phyloP scores from a whole-genome alignment of 2,113 vertebrate genomes.

The Cricetomys ansorgei region DNA sequence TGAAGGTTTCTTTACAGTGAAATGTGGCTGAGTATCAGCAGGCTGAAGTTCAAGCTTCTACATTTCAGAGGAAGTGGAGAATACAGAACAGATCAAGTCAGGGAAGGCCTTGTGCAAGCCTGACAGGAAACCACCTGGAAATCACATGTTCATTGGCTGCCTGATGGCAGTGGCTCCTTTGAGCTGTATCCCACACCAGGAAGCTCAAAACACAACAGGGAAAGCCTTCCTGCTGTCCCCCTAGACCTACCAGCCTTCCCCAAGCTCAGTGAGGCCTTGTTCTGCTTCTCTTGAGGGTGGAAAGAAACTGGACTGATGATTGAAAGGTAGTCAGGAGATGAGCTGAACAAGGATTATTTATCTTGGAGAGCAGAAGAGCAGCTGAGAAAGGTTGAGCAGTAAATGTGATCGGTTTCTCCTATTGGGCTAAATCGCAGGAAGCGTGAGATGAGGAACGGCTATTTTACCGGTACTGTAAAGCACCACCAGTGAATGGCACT shows the following conservation, averaged over 20 bases:
- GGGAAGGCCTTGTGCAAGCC: background rate
- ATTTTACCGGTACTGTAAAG: background rate
- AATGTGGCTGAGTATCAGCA: background rate
- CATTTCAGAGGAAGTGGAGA: background rate
- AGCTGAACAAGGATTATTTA: background rate
- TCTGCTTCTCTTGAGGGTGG: background rate
- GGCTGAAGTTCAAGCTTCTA: background rate
- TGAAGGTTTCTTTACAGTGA: background rate
- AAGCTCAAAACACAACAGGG: too few species aligned
- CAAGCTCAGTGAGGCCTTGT: background rate
- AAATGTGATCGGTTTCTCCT: background rate
- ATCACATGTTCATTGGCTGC: background rate
- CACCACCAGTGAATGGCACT: background rate
- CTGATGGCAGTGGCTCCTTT: background rate
- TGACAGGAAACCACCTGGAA: background rate
- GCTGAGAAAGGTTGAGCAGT: background rate
- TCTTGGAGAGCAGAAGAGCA: slow-evolving; percentile 24
- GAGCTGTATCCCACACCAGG: background rate
- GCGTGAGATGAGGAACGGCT: background rate
- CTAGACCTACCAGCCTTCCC: background rate
- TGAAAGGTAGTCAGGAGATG: background rate
- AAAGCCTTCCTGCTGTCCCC: accelerated
- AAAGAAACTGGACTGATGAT: background rate
- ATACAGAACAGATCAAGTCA: background rate
- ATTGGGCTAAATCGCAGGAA: slow-evolving; percentile 27